Evolutionary conservation across 1,140 invertebrate genomes (phyloP).

Genomic region (Heterodera schachtii): DNA sequence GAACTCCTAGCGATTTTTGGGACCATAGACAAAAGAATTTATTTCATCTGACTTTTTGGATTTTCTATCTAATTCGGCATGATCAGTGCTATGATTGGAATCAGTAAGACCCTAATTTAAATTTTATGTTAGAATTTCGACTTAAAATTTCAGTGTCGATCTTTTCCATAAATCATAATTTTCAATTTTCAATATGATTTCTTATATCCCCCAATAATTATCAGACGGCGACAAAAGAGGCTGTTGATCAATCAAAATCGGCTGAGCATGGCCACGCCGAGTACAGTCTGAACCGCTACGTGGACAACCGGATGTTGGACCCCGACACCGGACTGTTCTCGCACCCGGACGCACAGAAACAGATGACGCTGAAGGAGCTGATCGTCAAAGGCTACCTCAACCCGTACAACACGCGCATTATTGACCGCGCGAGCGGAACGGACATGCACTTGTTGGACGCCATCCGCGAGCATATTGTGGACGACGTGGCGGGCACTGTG

Average conservation of each 20-base stretch:
- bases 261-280: constrained; percentile 5
- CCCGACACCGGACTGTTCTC: constrained; percentile 40
- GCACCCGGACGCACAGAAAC: constrained; percentile 44
- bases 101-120: too few relatives aligned
- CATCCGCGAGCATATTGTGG: constrained; percentile 78
- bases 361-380: constrained; percentile 54
- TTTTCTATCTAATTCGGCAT: too few relatives aligned
- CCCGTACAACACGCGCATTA: constrained; percentile 67
- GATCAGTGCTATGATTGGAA: too few relatives aligned
- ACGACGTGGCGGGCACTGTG: constrained; percentile 76
- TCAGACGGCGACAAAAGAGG: constrained; percentile 48
- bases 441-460: constrained; percentile 80
- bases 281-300: constrained; percentile 42
- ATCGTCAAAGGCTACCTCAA: constrained; percentile 57
- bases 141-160: too few relatives aligned
- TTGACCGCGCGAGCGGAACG: constrained; percentile 77
- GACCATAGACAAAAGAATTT: too few relatives aligned
- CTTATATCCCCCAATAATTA: not conserved
- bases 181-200: not conserved
- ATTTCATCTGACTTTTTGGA: too few relatives aligned
- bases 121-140: too few relatives aligned
- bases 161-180: too few relatives aligned
- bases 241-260: constrained; percentile 22
- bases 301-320: constrained; percentile 37
- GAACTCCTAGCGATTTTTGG: too few relatives aligned